phyloP scores from a whole-genome alignment of 2,888 invertebrate genomes.

The Conomelus anceps region DNA sequence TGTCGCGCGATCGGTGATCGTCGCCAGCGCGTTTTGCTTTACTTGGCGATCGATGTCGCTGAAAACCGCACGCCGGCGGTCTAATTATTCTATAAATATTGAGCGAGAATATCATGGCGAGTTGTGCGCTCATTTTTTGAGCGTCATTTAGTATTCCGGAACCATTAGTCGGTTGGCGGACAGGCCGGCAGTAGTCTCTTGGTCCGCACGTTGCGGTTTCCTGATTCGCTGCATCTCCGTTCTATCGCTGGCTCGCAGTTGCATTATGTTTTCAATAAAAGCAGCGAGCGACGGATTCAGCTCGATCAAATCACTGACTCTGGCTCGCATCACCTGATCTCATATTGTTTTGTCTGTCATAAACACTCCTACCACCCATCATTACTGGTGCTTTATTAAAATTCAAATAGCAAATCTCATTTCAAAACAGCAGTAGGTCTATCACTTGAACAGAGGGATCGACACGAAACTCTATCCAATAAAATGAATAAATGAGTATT shows the following conservation, averaged over 20 bases:
- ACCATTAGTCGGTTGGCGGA: conserved; percentile 12
- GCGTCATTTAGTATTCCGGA: conserved; percentile 24
- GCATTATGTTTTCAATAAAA: not conserved
- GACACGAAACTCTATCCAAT: too few species aligned
- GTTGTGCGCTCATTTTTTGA: conserved; percentile 13
- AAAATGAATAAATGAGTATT: too few species aligned
- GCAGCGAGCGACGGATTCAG: not conserved
- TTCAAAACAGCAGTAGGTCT: not conserved
- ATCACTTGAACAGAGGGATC: not conserved
- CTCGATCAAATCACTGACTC: not conserved
- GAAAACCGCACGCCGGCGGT: not conserved
- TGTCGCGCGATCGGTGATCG: not conserved
- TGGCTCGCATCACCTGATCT: not conserved
- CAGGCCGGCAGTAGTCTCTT: not conserved
- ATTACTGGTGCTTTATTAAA: not conserved
- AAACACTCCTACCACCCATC: not conserved
- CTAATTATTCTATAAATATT: conserved; percentile 14
- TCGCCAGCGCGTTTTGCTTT: not conserved
- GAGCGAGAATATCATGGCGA: conserved; percentile 6
- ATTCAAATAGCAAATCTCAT: not conserved
- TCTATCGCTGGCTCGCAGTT: not conserved
- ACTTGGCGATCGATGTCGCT: not conserved
- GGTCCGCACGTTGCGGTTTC: not conserved
- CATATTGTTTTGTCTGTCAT: not conserved
- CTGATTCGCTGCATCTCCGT: not conserved